phyloP scores from a whole-genome alignment of 53 echinoderm and acorn worm species.

The Mesocentrotus franciscanus region DNA sequence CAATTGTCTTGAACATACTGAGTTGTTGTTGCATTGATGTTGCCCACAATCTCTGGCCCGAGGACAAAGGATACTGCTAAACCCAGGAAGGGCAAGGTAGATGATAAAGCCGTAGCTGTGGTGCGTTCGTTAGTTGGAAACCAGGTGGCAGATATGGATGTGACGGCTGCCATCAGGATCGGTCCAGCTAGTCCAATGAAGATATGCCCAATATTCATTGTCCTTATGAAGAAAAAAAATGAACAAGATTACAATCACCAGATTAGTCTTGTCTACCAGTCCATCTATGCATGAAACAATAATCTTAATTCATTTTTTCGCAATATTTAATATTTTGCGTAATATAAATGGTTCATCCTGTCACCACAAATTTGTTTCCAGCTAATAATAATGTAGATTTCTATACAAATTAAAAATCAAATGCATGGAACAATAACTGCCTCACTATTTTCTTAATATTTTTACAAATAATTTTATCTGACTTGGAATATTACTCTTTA shows the following conservation, averaged over 20 bases:
- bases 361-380: no score
- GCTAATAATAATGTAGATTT: no score
- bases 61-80: conserved; percentile 81
- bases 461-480: no score
- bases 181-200: conserved; percentile 90
- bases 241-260: background rate
- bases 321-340: no score
- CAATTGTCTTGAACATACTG: conserved; percentile 16
- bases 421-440: no score
- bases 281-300: no score
- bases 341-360: no score
- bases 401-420: no score
- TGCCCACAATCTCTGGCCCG: conserved; percentile 77
- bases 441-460: no score
- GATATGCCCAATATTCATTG: conserved; percentile 84
- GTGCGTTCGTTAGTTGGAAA: conserved; percentile 89
- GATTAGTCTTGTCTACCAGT: background rate
- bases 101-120: conserved; percentile 84
- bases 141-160: conserved; percentile 86
- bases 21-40: conserved; percentile 57
- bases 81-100: conserved; percentile 74
- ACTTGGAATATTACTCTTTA: no score
- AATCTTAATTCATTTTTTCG: no score
- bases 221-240: conserved; percentile 63
- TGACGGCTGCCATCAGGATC: conserved; percentile 80